Conservation (phyloP, 1,140 invertebrate species). For the Zaprionus inermis region DNA sequence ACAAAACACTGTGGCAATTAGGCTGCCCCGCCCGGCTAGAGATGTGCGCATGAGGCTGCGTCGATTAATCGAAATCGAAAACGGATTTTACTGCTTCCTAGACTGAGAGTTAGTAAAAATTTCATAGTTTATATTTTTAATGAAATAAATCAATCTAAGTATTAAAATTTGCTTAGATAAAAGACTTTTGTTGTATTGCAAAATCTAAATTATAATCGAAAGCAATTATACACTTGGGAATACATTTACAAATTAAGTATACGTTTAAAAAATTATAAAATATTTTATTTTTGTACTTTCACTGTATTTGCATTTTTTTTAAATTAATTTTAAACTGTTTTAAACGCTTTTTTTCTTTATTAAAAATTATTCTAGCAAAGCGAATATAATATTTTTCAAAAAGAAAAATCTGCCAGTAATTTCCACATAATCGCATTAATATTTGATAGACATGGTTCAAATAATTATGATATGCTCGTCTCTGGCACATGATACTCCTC, state of each 20-base stretch:
- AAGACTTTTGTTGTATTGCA: too few species aligned
- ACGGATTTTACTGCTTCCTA: not conserved
- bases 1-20: conserved; percentile 33
- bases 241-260: too few species aligned
- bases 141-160: too few species aligned
- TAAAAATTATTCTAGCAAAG: not conserved
- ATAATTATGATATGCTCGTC: conserved; percentile 17
- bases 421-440: not conserved
- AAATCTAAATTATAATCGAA: too few species aligned
- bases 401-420: not conserved
- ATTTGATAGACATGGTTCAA: conserved; percentile 2
- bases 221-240: too few species aligned
- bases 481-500: conserved; percentile 12
- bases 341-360: not conserved
- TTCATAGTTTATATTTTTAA: too few species aligned
- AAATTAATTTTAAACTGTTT: too few species aligned
- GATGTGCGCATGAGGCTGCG: conserved; percentile 9
- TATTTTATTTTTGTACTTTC: too few species aligned
- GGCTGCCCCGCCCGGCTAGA: conserved; percentile 14
- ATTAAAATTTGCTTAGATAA: too few species aligned
- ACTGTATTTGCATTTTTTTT: too few species aligned
- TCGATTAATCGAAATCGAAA: not conserved
- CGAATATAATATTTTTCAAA: not conserved
- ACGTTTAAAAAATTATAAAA: too few species aligned
- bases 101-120: too few species aligned